A percentile compares a stretch with the other conserved stretches of the same genome.
Evolutionary conservation across 2,888 invertebrate species (phyloP).

Genomic region (Rhingia rostrata): DNA sequence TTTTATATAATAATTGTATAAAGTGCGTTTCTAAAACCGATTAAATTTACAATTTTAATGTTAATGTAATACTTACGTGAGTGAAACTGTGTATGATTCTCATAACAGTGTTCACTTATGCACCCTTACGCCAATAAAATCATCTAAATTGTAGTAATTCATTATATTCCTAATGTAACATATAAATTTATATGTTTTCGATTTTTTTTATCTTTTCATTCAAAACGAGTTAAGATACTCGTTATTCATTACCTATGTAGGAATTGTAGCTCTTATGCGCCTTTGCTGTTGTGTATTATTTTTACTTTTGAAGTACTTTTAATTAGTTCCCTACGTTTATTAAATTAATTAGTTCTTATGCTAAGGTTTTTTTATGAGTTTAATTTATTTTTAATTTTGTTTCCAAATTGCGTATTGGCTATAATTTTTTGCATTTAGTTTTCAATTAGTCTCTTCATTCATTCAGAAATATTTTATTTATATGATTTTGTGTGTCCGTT

Average conservation of each 20-base stretch:
- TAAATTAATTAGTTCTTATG: conserved; percentile 61
- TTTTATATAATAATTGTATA: conserved; percentile 77
- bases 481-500: conserved; percentile 36
- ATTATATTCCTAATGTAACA: conserved; percentile 65
- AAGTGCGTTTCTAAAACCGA: conserved; percentile 78
- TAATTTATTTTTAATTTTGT: conserved; percentile 21
- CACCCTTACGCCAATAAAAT: conserved; percentile 68
- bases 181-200: conserved; percentile 48
- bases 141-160: conserved; percentile 70
- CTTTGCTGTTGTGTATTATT: conserved; percentile 9
- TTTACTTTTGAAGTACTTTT: conserved; percentile 43
- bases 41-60: conserved; percentile 75
- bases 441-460: conserved; percentile 35
- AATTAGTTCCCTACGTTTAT: conserved; percentile 55
- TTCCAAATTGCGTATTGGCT: conserved; percentile 45
- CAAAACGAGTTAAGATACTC: conserved; percentile 50
- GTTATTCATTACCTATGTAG: conserved; percentile 67
- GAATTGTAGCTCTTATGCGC: conserved; percentile 53
- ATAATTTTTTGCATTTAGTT: conserved; percentile 38
- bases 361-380: conserved; percentile 37
- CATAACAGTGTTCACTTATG: conserved; percentile 60
- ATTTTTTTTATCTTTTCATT: conserved; percentile 47
- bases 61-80: conserved; percentile 58
- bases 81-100: conserved; percentile 50
- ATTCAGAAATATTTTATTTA: conserved; percentile 43